Percentiles rank a stretch among this genome's conserved stretches.
phyloP scores from a whole-genome alignment of 2,797 vertebrate species.

The Poecilia wingei region DNA sequence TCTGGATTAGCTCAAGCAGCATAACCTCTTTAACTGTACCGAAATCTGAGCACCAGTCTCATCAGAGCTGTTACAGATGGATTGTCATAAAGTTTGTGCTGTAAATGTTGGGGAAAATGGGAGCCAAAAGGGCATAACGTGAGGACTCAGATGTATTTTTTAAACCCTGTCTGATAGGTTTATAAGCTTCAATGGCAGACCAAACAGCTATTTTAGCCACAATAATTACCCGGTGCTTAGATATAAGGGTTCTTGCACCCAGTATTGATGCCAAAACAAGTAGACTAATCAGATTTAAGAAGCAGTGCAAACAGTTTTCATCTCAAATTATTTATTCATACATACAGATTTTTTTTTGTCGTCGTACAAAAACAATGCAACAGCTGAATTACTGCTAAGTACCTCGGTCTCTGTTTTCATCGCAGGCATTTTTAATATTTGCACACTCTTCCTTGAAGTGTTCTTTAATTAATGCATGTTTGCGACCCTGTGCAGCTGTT shows the following conservation, averaged over 20 bases:
- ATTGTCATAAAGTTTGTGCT: constrained; percentile 49
- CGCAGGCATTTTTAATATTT: not conserved
- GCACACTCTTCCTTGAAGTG: not conserved
- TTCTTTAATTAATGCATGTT: not conserved
- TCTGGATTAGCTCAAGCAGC: not conserved
- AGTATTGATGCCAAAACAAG: constrained; percentile 71
- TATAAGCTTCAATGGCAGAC: constrained; percentile 62
- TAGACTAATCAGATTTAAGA: constrained; percentile 75
- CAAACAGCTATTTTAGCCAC: constrained; percentile 63
- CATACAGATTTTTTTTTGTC: not conserved
- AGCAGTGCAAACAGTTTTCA: constrained; percentile 53
- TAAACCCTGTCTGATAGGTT: constrained; percentile 64
- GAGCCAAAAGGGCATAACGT: constrained; percentile 65
- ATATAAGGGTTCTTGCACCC: constrained; percentile 58
- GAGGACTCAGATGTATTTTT: constrained; percentile 52
- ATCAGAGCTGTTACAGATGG: constrained; percentile 27
- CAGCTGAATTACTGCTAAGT: constrained; percentile 25
- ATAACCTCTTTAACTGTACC: not conserved
- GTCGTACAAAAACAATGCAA: constrained; percentile 17
- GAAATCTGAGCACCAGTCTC: constrained; percentile 2
- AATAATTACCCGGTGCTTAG: constrained; percentile 67
- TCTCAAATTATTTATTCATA: constrained; percentile 65
- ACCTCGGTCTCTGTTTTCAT: not conserved
- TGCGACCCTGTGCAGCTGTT: not conserved
- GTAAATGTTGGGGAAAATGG: constrained; percentile 74